Conservation (phyloP, 2,113 vertebrate species). For the Bucco capensis region DNA sequence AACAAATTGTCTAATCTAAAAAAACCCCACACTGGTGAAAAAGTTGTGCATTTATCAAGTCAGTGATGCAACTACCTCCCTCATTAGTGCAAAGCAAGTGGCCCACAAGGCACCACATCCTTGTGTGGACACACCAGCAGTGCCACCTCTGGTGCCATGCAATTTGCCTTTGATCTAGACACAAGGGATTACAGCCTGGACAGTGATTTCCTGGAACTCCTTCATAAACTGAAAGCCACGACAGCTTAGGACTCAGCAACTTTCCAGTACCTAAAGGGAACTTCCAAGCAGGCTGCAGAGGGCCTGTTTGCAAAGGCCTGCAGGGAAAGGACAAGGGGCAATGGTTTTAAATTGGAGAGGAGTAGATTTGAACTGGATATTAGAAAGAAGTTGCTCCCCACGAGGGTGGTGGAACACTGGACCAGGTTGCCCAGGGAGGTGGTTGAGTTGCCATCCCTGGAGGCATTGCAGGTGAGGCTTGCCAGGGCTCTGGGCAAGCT, state of each 20-base stretch:
- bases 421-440: too few relatives aligned
- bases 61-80: neutral
- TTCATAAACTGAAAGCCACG: neutral
- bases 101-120: neutral
- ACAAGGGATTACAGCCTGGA: neutral
- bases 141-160: neutral
- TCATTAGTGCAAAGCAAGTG: neutral
- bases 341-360: too few relatives aligned
- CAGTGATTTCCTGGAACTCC: neutral
- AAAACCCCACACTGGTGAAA: neutral
- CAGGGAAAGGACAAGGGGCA: too few relatives aligned
- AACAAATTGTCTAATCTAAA: neutral
- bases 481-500: too few relatives aligned
- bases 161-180: neutral
- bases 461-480: too few relatives aligned
- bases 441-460: too few relatives aligned
- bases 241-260: neutral
- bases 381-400: too few relatives aligned
- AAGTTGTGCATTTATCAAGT: neutral
- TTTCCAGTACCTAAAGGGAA: too few relatives aligned
- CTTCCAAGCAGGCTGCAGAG: too few relatives aligned
- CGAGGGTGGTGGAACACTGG: too few relatives aligned
- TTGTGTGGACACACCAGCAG: neutral
- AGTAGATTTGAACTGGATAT: too few relatives aligned
- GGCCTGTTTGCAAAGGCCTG: too few relatives aligned